Conservation (phyloP, 2,113 vertebrate species). For the Himantopus leucocephalus region DNA sequence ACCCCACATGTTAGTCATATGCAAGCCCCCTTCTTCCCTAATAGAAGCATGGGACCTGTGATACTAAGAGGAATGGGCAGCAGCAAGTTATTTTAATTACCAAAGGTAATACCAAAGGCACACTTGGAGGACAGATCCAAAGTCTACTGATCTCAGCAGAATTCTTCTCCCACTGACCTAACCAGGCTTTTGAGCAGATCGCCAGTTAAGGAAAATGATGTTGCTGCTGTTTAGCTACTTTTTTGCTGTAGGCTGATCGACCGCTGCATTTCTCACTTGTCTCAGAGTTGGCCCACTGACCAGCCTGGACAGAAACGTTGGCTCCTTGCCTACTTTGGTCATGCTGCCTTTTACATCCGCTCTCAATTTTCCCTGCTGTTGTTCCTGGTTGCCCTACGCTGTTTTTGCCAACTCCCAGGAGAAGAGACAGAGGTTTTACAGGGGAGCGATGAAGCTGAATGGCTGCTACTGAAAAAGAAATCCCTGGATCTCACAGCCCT, state of each 20-base stretch:
- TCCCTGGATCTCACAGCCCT: not conserved
- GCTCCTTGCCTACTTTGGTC: not conserved
- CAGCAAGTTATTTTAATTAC: not conserved
- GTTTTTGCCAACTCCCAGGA: not conserved
- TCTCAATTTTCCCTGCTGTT: not conserved
- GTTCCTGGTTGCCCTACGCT: not conserved
- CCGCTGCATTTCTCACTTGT: accelerated
- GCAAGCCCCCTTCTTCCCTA: not conserved
- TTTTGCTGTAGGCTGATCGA: accelerated
- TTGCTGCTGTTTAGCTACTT: not conserved
- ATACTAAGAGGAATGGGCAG: not conserved
- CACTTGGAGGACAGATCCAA: not conserved
- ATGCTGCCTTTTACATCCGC: not conserved
- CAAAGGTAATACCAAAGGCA: not conserved
- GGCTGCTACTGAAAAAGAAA: not conserved
- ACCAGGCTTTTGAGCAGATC: not conserved
- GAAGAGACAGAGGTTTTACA: not conserved
- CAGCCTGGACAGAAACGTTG: not conserved
- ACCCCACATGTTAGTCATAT: not conserved
- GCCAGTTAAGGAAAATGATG: not conserved
- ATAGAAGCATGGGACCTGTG: not conserved
- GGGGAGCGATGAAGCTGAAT: not conserved
- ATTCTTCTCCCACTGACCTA: not conserved
- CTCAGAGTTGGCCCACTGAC: not conserved
- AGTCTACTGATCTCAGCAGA: not conserved